These are phyloP conservation scores for Siderastrea siderea DNA, from an alignment of 92 coral and sea anemone species.

Conservation along the genomic window DNA sequence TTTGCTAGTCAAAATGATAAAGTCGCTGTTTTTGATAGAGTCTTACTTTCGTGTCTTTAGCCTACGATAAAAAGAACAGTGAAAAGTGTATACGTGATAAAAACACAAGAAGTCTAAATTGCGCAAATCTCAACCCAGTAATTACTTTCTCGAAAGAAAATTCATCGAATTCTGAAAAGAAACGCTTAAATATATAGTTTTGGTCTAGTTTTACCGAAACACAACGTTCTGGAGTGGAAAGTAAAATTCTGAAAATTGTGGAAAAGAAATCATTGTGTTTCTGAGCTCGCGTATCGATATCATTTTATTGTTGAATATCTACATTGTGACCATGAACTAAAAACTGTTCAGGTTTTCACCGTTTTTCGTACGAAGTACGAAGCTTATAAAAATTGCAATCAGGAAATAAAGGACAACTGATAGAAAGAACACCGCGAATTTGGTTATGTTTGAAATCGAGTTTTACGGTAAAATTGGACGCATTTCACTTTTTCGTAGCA, in stretches of 20 bases:
- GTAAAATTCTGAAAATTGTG: neutral
- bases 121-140: neutral
- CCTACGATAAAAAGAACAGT: neutral
- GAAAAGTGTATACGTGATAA: neutral
- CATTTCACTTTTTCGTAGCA: neutral
- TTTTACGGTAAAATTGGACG: neutral
- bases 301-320: neutral
- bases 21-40: neutral
- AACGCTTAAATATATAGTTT: neutral
- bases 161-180: neutral
- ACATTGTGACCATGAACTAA: conserved; percentile 6
- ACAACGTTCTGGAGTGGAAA: neutral
- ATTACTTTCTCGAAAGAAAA: conserved; percentile 1
- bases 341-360: neutral
- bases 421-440: neutral
- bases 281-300: neutral
- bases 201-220: neutral
- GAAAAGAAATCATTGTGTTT: neutral
- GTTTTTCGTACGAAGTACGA: neutral
- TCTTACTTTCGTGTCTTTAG: neutral
- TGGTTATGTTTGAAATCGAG: neutral
- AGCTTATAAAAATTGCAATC: neutral
- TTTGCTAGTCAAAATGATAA: conserved; percentile 9
- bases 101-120: neutral
- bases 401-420: too few relatives aligned